These are phyloP conservation scores for Aphaenogaster rudis DNA, from an alignment of 1,140 invertebrate species.

Conservation along the genomic window DNA sequence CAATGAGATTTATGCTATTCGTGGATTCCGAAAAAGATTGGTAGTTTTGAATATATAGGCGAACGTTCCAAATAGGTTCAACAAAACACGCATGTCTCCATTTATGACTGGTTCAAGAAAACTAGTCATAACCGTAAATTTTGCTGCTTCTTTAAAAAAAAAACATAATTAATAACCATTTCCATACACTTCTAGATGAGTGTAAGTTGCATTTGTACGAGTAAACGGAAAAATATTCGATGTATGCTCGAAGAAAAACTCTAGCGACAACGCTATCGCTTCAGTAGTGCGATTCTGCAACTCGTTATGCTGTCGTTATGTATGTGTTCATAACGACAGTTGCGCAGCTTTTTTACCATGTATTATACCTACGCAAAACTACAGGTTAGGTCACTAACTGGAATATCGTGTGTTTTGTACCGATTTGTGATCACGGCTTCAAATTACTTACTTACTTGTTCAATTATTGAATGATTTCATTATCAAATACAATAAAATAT, in stretches of 20 bases:
- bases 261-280: background rate
- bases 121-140: background rate
- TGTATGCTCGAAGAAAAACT: background rate
- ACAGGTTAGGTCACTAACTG: background rate
- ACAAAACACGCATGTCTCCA: background rate
- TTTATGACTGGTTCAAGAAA: background rate
- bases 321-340: no score
- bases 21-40: background rate
- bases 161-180: no score
- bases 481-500: conserved; percentile 1
- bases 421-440: background rate
- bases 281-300: no score
- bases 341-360: no score
- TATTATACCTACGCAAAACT: no score
- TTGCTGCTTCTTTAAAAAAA: no score
- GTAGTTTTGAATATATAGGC: conserved; percentile 9
- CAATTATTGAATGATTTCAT: background rate
- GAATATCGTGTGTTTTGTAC: background rate
- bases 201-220: conserved; percentile 2
- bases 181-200: background rate
- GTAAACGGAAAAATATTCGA: background rate
- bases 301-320: no score
- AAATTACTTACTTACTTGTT: background rate
- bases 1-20: background rate
- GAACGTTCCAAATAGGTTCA: background rate